Evolutionary conservation across 64 coral and sea anemone genomes (phyloP).

Genomic region (Pocillopora verrucosa): DNA sequence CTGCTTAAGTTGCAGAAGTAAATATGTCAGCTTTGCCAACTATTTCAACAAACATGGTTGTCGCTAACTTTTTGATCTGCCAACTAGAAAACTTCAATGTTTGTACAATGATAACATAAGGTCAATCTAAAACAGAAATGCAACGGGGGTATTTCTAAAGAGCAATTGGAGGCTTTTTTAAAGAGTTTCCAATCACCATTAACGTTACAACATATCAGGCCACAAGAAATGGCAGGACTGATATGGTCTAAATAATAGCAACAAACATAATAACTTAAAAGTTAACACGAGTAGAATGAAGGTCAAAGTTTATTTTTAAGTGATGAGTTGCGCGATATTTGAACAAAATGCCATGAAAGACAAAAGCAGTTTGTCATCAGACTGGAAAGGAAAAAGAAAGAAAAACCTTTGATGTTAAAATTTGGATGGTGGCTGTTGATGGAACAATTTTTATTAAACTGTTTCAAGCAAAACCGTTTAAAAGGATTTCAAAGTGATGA

Average conservation of each 20-base stretch:
- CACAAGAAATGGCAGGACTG: constrained; percentile 1
- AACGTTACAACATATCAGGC: not conserved
- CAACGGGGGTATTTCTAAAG: not conserved
- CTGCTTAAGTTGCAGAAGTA: too few relatives aligned
- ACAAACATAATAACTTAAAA: too few relatives aligned
- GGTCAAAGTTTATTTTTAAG: not conserved
- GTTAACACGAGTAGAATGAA: not conserved
- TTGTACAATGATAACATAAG: too few relatives aligned
- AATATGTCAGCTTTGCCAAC: too few relatives aligned
- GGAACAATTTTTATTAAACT: not conserved
- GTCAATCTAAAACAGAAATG: too few relatives aligned
- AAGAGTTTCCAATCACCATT: not conserved
- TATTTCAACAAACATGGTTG: too few relatives aligned
- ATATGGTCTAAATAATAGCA: not conserved
- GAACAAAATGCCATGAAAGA: not conserved
- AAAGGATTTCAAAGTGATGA: constrained; percentile 3
- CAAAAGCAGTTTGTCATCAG: not conserved
- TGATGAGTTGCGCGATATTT: not conserved
- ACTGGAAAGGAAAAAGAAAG: not conserved
- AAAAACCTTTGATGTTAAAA: constrained; percentile 4
- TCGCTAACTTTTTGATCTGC: too few relatives aligned
- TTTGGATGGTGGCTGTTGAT: not conserved
- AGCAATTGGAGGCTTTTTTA: not conserved
- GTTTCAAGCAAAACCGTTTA: not conserved
- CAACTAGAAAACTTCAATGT: too few relatives aligned